Evolutionary conservation across 1,140 invertebrate genomes (phyloP), one percentile per base, ranked within the genome.

Genomic region (Acarapis woodi): DNA sequence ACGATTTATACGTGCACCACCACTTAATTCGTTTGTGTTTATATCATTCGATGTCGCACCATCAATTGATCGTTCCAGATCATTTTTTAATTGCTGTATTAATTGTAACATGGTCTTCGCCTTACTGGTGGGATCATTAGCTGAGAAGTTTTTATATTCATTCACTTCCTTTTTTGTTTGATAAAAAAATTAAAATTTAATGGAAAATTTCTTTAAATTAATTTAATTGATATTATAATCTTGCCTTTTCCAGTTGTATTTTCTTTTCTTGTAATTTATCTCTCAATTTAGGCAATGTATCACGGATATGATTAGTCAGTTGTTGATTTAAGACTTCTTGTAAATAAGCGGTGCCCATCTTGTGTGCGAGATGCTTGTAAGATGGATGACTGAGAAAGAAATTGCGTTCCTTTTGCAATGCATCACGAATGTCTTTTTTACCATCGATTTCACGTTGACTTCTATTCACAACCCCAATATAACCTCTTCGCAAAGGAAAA

Each of bases 71-170:
- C 87, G 68, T 52, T 96, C 87, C 60, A 97, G 94, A 60, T 97
- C 88, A 25, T 76, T 77, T 50, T 88, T 83, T 45, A 97, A 65
- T 49, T 80, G 74, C 52, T 96, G 87, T 47, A 96, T 88, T 82
- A 97, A 94, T 62, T 94, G 85, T 51, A 97, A 61, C 82, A 97
- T 90, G 46, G 87, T 87, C 62, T 97, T 99, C 4, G 90, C 94
- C 61, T 96, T 97, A 50, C 93, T 74, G 28, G 82, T 71, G 24
- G 88, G 87, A 64, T 99, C 90, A 58, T 94, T 83, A 1, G 88
- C 83, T 50, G 79, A 65, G 54, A 94, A 93, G 58, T 94, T 76
- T 63, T 93, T 94, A 57, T 85, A 99, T 57, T 97, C 88, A 49
- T 90, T 80, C 3, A 97, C 39, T 40, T 47, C 88, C 54, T 94